Conservation (phyloP, 1,140 invertebrate genomes). For the Mylabris phalerata region DNA sequence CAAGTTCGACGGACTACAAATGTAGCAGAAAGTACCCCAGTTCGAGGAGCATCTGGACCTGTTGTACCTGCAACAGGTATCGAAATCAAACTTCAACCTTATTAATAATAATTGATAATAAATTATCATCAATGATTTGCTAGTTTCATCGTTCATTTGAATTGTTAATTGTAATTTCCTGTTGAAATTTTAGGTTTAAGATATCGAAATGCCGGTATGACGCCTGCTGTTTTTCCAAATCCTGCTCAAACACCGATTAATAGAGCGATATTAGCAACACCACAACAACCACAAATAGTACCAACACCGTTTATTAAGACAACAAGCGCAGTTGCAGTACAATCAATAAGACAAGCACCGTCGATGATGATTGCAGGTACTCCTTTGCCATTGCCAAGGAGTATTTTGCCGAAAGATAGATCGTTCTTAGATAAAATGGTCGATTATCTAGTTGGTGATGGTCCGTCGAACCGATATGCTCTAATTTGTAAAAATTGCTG, state of each 20-base stretch:
- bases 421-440: conserved; percentile 78
- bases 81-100: no score
- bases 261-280: background rate
- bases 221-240: no score
- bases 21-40: background rate
- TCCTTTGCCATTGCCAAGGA: conserved; percentile 44
- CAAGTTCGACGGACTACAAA: conserved; percentile 39
- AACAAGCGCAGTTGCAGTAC: background rate
- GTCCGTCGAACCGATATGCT: conserved; percentile 88
- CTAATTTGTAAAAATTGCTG: conserved; percentile 87
- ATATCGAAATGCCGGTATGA: no score
- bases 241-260: background rate
- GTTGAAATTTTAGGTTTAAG: no score
- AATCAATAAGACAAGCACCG: background rate
- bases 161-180: no score
- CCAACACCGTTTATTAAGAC: background rate
- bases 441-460: conserved; percentile 93
- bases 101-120: no score
- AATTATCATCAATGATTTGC: no score
- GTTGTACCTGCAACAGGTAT: no score
- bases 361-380: conserved; percentile 32
- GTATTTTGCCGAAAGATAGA: conserved; percentile 45
- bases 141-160: no score
- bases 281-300: background rate
- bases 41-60: background rate